A percentile compares a stretch with the other conserved stretches of the same genome.
These are phyloP conservation scores for Tenthredo mesomela DNA, from an alignment of 2,888 invertebrate species.

Conservation along the genomic window DNA sequence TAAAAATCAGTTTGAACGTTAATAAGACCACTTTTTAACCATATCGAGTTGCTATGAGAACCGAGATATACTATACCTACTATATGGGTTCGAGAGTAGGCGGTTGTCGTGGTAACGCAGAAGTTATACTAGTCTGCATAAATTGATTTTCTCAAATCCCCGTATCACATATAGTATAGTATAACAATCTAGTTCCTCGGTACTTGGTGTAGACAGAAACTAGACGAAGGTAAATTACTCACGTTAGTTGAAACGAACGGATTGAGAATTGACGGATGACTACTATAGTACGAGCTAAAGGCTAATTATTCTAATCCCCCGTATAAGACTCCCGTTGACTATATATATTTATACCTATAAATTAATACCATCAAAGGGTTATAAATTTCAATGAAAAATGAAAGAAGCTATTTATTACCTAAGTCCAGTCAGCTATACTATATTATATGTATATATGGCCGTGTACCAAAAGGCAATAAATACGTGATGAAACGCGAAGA, in stretches of 20 bases:
- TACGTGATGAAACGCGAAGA: constrained; percentile 17
- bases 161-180: background rate
- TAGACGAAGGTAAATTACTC: background rate
- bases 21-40: background rate
- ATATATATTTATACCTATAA: too few species aligned
- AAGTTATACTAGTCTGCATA: constrained; percentile 43
- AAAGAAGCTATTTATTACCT: background rate
- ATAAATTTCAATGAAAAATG: background rate
- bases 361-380: background rate
- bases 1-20: background rate
- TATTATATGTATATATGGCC: too few species aligned
- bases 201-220: constrained; percentile 13
- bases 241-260: background rate
- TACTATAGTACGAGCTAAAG: background rate
- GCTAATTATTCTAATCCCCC: background rate
- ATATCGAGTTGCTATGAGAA: background rate
- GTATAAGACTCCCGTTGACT: background rate
- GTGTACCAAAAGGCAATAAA: background rate
- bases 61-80: too few species aligned
- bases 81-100: background rate
- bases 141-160: constrained; percentile 43
- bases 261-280: background rate
- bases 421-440: background rate
- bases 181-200: background rate
- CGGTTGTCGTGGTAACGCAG: constrained; percentile 42